Conservation (phyloP, 2,888 invertebrate genomes). For the Heliconius charithonia region DNA sequence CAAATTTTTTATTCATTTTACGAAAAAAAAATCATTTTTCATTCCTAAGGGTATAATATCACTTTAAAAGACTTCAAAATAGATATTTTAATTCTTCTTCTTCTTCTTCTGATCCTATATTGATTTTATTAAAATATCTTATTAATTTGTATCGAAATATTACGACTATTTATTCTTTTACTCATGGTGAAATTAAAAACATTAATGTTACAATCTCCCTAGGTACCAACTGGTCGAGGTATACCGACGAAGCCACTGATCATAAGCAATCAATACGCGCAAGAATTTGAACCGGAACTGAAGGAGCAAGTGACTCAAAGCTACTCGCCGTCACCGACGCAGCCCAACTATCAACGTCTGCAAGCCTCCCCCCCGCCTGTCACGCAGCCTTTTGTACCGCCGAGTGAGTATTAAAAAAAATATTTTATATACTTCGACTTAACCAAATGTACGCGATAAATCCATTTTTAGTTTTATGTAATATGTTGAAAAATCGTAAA, state of each 20-base stretch:
- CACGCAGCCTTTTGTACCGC: slow-evolving; percentile 73
- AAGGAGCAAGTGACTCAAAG: slow-evolving; percentile 60
- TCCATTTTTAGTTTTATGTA: too few species aligned
- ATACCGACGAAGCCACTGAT: slow-evolving; percentile 71
- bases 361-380: slow-evolving; percentile 70
- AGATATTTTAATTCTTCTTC: neutral
- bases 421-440: too few species aligned
- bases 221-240: slow-evolving; percentile 77
- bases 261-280: slow-evolving; percentile 79
- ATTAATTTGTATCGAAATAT: neutral
- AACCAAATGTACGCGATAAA: too few species aligned
- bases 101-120: too few species aligned
- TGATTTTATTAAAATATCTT: neutral
- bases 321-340: slow-evolving; percentile 43
- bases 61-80: too few species aligned
- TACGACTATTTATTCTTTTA: neutral
- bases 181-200: too few species aligned
- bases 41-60: neutral
- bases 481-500: too few species aligned
- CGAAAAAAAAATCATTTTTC: neutral
- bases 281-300: slow-evolving; percentile 75
- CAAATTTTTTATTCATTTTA: too few species aligned
- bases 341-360: slow-evolving; percentile 64
- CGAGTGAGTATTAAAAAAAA: slow-evolving; percentile 57
- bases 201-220: slow-evolving; percentile 20